Base-by-base conservation (phyloP, 2,113 vertebrate species). In the Nettapus auritus region DNA sequence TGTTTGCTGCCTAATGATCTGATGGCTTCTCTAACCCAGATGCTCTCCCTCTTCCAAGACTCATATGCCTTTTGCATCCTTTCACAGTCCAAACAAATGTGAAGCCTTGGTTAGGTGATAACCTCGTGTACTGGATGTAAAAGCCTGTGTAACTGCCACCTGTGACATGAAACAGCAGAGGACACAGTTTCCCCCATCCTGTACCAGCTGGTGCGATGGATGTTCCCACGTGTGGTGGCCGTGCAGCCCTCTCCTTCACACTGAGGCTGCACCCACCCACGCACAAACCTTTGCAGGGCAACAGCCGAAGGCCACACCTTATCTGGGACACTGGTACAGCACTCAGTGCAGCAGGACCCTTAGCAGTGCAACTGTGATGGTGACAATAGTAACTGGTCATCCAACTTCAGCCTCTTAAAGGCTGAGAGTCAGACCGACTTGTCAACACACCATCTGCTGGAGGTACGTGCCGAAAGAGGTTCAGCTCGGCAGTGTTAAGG, bases 121-220 rank as follows among this genome's bases (percentile, higher is more conserved):
- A 52, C 48, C 50, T 71, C 48, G 3, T 2, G 3, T 1, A 6
- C 20, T 4, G 52, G 64, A 42, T 53, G 42, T 21, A 23, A 83
- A 60, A 53, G 23, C 28, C 67, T 26, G 8, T 6, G 82, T 11
- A 13, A 29, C 2, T 25, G 64, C 29, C 59, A 68, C 42, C 53
- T 69, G 3, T 0, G 12, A 44, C 3, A 33, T 44, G 62, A 26
- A 46, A 34, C 33, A 11, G 50, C 42, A 19, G 31, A 60, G 46
- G 9, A 38, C 64, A 0, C 1, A 0, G 16, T 29, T 12, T 50
- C 38, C 44, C n/a, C 62, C 8, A 8, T 3, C 29, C 15, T 6
- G 3, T 25, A 1, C 13, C 2, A 19, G n/a, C 62, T 29, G 50
- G 21, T 13, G 42, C 6, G 13, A 29, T 0, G 16, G 1, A 3